phyloP scores from a whole-genome alignment of 2,113 vertebrate genomes.

The Chloropsis cyanopogon region DNA sequence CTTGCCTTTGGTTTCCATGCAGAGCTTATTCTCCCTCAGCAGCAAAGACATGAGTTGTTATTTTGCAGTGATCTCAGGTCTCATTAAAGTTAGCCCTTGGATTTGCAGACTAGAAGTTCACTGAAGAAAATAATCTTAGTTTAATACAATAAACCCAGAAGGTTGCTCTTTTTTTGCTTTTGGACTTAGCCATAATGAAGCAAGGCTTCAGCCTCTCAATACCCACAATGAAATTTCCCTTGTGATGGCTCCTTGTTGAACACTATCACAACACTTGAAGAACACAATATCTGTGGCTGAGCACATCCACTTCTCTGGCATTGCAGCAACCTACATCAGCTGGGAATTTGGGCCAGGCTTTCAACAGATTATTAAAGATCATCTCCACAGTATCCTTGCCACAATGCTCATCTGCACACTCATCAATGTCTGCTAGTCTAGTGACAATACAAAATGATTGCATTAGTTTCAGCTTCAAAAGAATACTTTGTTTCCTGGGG shows the following conservation, averaged over 20 bases:
- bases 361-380: background rate
- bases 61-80: background rate
- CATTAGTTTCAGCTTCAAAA: background rate
- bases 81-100: background rate
- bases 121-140: background rate
- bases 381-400: background rate
- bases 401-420: background rate
- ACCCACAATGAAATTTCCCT: background rate
- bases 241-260: background rate
- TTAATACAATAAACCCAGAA: background rate
- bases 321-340: background rate
- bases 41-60: background rate
- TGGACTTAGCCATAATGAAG: background rate
- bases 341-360: background rate
- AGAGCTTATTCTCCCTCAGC: background rate
- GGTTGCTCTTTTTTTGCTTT: background rate
- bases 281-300: background rate
- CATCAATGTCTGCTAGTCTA: background rate
- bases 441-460: background rate
- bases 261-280: background rate
- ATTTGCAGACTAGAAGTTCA: background rate
- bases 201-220: background rate
- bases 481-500: background rate
- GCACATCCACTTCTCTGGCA: background rate
- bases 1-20: conserved; percentile 32